These are phyloP conservation scores for Choreutis nemorana DNA, from an alignment of 2,888 invertebrate genomes.

Conservation along the genomic window DNA sequence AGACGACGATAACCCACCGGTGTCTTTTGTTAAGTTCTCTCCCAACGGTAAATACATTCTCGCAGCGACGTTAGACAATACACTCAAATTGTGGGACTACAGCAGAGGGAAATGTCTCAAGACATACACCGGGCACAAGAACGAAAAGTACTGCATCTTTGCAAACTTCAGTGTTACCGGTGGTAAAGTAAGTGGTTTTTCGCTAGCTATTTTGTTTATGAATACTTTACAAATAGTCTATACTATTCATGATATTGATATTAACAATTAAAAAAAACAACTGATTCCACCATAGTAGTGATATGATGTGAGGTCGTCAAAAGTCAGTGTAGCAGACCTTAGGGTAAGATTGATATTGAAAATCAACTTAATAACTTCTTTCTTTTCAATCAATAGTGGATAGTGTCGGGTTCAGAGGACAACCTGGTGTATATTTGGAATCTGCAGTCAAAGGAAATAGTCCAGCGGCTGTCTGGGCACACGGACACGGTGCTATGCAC, in stretches of 20 bases:
- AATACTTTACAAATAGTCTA: too few relatives aligned
- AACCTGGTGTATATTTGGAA: conserved; percentile 99
- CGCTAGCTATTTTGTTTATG: neutral
- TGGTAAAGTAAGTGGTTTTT: conserved; percentile 81
- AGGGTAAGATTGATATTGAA: too few relatives aligned
- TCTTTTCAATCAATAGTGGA: conserved; percentile 95
- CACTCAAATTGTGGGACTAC: conserved; percentile 99
- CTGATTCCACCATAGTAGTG: too few relatives aligned
- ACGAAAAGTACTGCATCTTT: conserved; percentile 99
- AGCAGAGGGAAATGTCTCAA: conserved; percentile 98
- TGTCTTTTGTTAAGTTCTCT: conserved; percentile 99
- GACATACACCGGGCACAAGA: conserved; percentile 97
- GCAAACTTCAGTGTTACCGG: conserved; percentile 99
- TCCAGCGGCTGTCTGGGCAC: conserved; percentile 96
- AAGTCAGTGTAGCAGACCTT: too few relatives aligned
- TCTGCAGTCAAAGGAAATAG: conserved; percentile 98
- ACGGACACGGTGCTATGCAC: conserved; percentile 97
- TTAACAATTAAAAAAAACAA: too few relatives aligned
- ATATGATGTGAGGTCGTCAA: too few relatives aligned
- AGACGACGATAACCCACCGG: conserved; percentile 99
- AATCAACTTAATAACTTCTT: too few relatives aligned
- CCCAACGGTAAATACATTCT: conserved; percentile 99
- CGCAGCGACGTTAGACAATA: conserved; percentile 97
- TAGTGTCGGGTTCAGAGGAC: conserved; percentile 99
- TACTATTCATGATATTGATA: too few relatives aligned